Evolutionary conservation across 2,888 invertebrate genomes (phyloP).

Genomic region (Parapristionchus giblindavisi): DNA sequence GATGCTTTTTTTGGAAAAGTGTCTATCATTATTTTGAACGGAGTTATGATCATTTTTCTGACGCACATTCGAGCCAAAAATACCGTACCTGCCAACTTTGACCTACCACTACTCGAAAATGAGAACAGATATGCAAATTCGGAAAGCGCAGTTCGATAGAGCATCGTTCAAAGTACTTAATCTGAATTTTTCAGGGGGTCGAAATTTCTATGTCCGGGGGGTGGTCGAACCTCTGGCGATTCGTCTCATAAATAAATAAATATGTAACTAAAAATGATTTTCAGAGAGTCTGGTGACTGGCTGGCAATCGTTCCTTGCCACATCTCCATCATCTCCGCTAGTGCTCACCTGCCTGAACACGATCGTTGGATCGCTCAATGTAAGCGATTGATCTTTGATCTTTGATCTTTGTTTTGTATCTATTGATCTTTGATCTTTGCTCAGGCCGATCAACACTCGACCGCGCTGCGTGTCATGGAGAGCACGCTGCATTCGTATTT

Average conservation of each 20-base stretch:
- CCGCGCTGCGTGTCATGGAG: constrained; percentile 59
- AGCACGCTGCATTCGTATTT: constrained; percentile 59
- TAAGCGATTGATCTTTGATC: neutral
- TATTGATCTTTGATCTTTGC: neutral
- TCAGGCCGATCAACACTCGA: constrained; percentile 49
- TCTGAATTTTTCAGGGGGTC: neutral
- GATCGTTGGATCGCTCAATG: constrained; percentile 49
- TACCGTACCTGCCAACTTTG: too few relatives aligned
- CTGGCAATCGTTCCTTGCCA: constrained; percentile 48
- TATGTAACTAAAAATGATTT: neutral
- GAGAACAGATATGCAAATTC: neutral
- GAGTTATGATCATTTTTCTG: too few relatives aligned
- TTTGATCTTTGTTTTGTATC: neutral
- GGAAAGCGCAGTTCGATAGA: neutral
- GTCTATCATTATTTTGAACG: too few relatives aligned
- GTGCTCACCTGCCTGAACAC: constrained; percentile 50
- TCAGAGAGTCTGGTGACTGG: constrained; percentile 51
- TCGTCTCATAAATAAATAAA: too few relatives aligned
- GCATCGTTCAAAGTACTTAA: neutral
- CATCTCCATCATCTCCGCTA: constrained; percentile 50
- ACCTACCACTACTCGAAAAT: too few relatives aligned
- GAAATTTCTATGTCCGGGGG: neutral
- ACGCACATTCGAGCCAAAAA: too few relatives aligned
- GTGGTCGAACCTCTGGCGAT: too few relatives aligned
- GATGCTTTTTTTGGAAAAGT: too few relatives aligned